Conservation (phyloP, 2,797 vertebrate genomes). For the Eidolon dupreanum region DNA sequence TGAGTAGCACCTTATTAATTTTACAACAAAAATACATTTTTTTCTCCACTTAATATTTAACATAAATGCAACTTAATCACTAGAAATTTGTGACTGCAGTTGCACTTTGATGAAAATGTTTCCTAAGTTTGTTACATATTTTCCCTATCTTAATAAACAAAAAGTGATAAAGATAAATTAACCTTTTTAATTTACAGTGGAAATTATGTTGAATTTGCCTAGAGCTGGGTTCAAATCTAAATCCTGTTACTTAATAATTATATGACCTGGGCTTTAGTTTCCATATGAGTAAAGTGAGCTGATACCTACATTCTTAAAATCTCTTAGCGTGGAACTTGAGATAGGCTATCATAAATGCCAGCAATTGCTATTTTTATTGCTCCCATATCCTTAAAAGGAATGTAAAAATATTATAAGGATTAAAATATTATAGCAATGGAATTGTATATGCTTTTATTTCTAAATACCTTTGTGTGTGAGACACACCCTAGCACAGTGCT, state of each 20-base stretch:
- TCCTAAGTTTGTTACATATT: not conserved
- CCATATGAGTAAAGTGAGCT: not conserved
- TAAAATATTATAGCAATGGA: not conserved
- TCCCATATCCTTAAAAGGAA: not conserved
- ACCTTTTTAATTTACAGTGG: not conserved
- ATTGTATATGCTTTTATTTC: not conserved
- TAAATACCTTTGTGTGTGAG: not conserved
- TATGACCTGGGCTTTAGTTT: not conserved
- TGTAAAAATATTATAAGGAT: not conserved
- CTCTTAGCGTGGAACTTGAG: not conserved
- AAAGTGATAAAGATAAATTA: not conserved
- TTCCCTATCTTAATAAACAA: not conserved
- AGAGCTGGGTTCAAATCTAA: slow-evolving; percentile 2
- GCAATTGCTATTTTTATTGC: not conserved
- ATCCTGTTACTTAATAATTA: not conserved
- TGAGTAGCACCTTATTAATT: not conserved
- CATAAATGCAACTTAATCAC: not conserved
- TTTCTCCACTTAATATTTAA: not conserved
- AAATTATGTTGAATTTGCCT: not conserved
- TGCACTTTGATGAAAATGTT: slow-evolving; percentile 5
- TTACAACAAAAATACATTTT: not conserved
- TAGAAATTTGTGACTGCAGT: not conserved
- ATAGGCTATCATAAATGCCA: not conserved
- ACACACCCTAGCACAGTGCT: not conserved
- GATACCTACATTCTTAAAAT: not conserved